A percentile compares a stretch with the other conserved stretches of the same genome.
These are phyloP conservation scores for Sinocyclocheilus anophthalmus DNA, from an alignment of 2,113 vertebrate species.

Conservation along the genomic window DNA sequence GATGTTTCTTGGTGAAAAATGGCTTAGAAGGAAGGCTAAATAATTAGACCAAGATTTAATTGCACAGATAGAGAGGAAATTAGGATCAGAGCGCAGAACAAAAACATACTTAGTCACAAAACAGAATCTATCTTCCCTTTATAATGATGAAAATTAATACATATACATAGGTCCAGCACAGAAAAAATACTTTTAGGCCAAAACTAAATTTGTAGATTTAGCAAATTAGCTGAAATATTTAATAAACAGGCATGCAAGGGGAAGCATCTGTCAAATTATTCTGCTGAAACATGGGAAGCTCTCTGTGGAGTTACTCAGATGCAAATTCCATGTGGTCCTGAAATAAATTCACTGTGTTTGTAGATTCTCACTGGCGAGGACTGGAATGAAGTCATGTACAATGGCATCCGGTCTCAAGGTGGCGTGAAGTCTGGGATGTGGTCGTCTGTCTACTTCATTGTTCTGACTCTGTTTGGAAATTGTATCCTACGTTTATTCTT, in stretches of 20 bases:
- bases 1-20: not conserved
- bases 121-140: not conserved
- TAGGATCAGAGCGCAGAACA: not conserved
- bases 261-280: not conserved
- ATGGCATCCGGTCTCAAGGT: constrained; percentile 95
- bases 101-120: not conserved
- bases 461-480: constrained; percentile 97
- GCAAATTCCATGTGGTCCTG: not conserved
- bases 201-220: not conserved
- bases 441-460: constrained; percentile 98
- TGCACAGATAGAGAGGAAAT: not conserved
- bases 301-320: not conserved
- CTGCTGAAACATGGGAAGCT: not conserved
- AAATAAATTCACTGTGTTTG: not conserved
- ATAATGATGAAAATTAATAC: not conserved
- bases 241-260: not conserved
- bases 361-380: constrained; percentile 98
- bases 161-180: not conserved
- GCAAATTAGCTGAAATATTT: not conserved
- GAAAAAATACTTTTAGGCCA: not conserved
- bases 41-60: constrained; percentile 4
- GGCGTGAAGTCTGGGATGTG: constrained; percentile 98
- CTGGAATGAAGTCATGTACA: constrained; percentile 99
- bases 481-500: constrained; percentile 83
- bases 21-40: not conserved